Conservation (phyloP, 2,113 vertebrate genomes). For the Salvelinus fontinalis region DNA sequence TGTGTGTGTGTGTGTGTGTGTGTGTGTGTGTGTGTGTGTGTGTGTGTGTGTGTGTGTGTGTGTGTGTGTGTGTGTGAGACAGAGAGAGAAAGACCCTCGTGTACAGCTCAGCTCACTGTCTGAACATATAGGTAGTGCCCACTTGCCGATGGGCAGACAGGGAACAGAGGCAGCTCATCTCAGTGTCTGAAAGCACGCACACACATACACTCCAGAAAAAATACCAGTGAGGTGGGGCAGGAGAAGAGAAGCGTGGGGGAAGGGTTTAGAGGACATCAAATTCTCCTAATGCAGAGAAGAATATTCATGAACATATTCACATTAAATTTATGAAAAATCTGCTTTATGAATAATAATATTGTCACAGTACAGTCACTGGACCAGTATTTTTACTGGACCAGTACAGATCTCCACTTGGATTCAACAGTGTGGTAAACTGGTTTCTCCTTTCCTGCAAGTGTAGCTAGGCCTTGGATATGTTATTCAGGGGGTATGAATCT, state of each 20-base stretch:
- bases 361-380: no score
- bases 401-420: not conserved
- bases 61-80: not conserved
- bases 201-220: no score
- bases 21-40: no score
- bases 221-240: not conserved
- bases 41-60: no score
- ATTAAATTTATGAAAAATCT: no score
- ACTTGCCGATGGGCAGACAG: not conserved
- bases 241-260: not conserved
- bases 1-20: no score
- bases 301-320: not conserved
- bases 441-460: conserved; percentile 30
- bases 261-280: not conserved
- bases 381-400: not conserved
- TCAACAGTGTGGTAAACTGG: not conserved
- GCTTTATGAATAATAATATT: no score
- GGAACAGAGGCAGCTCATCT: not conserved
- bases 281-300: not conserved
- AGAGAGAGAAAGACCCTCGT: not conserved
- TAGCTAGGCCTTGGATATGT: conserved; percentile 2
- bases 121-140: not conserved
- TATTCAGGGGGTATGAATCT: conserved; percentile 17
- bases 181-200: not conserved
- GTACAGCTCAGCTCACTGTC: conserved; percentile 1